phyloP scores from a whole-genome alignment of 1,140 invertebrate genomes.

The Aleiodes sp. region DNA sequence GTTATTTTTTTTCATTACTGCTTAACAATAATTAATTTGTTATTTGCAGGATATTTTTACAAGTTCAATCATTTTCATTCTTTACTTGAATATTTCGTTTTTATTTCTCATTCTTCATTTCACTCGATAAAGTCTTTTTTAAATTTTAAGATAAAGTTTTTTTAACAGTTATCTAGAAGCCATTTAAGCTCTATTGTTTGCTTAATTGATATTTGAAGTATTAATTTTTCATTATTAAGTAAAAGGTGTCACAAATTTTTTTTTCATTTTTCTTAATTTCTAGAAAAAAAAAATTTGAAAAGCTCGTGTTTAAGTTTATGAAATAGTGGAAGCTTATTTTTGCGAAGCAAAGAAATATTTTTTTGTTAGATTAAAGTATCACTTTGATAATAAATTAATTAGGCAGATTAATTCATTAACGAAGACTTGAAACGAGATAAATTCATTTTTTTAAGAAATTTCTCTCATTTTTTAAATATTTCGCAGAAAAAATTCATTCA shows the following conservation, averaged over 20 bases:
- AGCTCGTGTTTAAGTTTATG: slow-evolving; percentile 4
- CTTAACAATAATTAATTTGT: slow-evolving; percentile 23
- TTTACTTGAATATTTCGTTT: slow-evolving; percentile 1
- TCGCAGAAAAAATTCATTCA: too few relatives aligned
- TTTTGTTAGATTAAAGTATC: too few relatives aligned
- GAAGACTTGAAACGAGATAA: background rate
- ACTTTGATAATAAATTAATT: too few relatives aligned
- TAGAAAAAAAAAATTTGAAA: background rate
- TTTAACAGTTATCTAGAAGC: background rate
- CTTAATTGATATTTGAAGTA: background rate
- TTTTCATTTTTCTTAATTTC: background rate
- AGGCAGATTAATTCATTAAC: background rate
- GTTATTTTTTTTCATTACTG: slow-evolving; percentile 13
- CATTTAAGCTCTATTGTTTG: background rate
- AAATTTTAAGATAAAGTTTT: background rate
- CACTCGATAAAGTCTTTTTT: background rate
- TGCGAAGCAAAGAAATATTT: background rate
- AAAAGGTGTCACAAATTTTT: background rate
- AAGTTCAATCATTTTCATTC: background rate
- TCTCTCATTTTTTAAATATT: background rate
- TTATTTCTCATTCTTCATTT: background rate
- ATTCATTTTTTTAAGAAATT: background rate
- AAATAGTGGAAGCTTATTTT: slow-evolving; percentile 10
- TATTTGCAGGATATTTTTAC: background rate
- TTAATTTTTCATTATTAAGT: background rate